Conservation (phyloP, 2,797 vertebrate species). For the Aldrovandia affinis region DNA sequence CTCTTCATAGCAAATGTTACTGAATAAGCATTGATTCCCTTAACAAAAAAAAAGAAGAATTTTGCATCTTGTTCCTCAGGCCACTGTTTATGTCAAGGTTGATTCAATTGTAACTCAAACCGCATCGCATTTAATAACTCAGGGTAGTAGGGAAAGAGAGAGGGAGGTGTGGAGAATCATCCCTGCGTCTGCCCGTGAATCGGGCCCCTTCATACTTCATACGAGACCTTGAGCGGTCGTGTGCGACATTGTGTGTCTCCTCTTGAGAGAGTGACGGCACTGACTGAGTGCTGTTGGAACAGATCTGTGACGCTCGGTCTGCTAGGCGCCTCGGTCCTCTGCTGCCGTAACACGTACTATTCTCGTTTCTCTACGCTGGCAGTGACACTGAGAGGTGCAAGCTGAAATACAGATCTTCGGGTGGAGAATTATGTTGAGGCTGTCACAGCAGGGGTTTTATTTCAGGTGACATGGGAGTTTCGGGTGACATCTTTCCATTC, state of each 20-base stretch:
- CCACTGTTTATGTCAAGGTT: not conserved
- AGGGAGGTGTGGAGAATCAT: not conserved
- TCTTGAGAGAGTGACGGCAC: not conserved
- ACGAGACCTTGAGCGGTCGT: not conserved
- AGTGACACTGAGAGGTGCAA: not conserved
- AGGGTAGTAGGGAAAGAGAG: not conserved
- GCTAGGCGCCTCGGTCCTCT: not conserved
- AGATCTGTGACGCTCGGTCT: not conserved
- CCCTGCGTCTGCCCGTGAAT: not conserved
- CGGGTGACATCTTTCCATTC: not conserved
- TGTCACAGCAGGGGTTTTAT: not conserved
- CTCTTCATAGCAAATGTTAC: not conserved
- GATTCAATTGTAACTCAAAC: not conserved
- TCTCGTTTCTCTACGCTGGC: not conserved
- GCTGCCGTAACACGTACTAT: not conserved
- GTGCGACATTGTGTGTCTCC: not conserved
- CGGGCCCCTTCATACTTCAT: not conserved
- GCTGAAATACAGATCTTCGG: not conserved
- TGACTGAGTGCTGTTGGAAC: not conserved
- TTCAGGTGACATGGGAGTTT: not conserved
- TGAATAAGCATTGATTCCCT: constrained; percentile 30
- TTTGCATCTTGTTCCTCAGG: not conserved
- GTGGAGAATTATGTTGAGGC: too few relatives aligned
- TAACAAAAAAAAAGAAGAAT: not conserved
- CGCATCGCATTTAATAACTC: not conserved